Percentiles rank a stretch among this genome's conserved stretches.
These are phyloP conservation scores for Halichoerus grypus DNA, from an alignment of 2,113 vertebrate genomes.

Conservation along the genomic window DNA sequence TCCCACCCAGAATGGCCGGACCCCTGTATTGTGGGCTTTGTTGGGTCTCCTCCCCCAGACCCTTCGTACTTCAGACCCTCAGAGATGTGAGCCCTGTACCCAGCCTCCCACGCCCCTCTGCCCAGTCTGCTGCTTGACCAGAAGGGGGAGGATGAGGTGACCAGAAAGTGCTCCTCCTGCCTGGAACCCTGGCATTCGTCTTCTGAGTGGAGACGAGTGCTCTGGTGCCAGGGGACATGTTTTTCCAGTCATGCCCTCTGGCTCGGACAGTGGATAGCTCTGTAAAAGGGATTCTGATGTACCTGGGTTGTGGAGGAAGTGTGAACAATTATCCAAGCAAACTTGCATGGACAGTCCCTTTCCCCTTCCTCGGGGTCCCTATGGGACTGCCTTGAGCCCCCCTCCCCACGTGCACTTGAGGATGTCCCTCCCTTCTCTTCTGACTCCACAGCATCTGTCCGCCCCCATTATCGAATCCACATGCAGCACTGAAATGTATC, in stretches of 20 bases:
- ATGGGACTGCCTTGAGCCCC: accelerated
- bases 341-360: background rate
- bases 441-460: background rate
- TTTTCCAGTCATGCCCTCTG: conserved; percentile 52
- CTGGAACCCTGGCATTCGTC: background rate
- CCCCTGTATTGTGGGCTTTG: background rate
- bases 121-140: background rate
- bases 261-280: background rate
- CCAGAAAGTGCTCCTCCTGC: background rate
- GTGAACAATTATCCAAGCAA: background rate
- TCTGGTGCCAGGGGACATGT: conserved; percentile 41
- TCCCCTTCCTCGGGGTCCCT: background rate
- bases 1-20: no score
- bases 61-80: background rate
- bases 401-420: accelerated
- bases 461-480: background rate
- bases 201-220: background rate
- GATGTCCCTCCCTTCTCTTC: background rate
- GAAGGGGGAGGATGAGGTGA: background rate
- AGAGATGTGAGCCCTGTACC: background rate
- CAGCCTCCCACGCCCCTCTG: accelerated
- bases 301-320: background rate
- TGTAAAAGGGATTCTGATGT: background rate
- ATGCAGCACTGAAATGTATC: background rate
- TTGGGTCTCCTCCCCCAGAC: background rate